Conservation (phyloP, 2,797 vertebrate species). For the Naso thynnoides region DNA sequence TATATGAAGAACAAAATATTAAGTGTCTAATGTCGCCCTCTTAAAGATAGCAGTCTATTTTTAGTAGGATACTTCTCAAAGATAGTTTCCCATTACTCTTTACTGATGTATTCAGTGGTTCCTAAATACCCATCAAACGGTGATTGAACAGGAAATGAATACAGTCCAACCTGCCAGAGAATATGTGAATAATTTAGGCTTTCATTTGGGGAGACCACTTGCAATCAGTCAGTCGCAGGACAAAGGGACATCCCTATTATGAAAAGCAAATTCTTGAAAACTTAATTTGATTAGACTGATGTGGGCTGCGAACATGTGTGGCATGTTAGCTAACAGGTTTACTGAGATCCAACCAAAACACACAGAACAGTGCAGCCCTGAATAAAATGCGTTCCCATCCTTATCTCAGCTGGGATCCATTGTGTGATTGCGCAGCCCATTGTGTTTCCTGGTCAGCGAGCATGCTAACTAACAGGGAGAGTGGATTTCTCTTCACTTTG, state of each 20-base stretch:
- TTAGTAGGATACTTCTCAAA: constrained; percentile 30
- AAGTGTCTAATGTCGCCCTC: not conserved
- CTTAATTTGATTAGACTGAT: constrained; percentile 26
- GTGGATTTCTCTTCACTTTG: constrained; percentile 31
- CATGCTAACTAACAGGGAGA: constrained; percentile 29
- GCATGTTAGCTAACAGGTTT: constrained; percentile 13
- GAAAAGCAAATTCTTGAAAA: constrained; percentile 48
- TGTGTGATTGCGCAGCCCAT: constrained; percentile 17
- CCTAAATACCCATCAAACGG: constrained; percentile 64
- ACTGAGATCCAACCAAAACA: not conserved
- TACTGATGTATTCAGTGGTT: constrained; percentile 37
- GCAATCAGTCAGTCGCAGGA: constrained; percentile 59
- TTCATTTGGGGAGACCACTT: constrained; percentile 66
- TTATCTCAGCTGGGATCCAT: constrained; percentile 17
- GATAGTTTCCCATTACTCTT: constrained; percentile 51
- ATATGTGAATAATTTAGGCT: constrained; percentile 72
- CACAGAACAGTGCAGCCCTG: not conserved
- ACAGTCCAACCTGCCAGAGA: constrained; percentile 52
- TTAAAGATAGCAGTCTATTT: constrained; percentile 38
- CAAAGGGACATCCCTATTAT: constrained; percentile 44
- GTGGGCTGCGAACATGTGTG: not conserved
- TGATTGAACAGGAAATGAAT: constrained; percentile 78
- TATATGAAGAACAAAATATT: not conserved
- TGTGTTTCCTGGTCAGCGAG: constrained; percentile 63
- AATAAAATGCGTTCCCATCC: constrained; percentile 32